phyloP scores from a whole-genome alignment of 1,140 invertebrate species.

The Camponotus pennsylvanicus region DNA sequence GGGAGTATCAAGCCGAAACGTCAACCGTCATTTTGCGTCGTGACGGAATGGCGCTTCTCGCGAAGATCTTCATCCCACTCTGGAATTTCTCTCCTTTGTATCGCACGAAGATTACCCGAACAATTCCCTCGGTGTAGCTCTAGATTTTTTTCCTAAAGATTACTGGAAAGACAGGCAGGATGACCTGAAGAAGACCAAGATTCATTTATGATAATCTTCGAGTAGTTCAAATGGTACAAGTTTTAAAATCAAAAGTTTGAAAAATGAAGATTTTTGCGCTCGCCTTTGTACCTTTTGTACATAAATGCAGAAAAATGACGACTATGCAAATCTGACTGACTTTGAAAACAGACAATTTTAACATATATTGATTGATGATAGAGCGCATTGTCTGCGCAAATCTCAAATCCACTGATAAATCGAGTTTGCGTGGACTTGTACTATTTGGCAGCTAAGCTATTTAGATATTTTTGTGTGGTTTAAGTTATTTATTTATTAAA shows the following conservation, averaged over 20 bases:
- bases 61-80: slow-evolving; percentile 7
- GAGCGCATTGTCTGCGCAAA: too few species aligned
- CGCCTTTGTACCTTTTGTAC: too few species aligned
- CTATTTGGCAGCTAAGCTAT: too few species aligned
- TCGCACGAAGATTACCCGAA: background rate
- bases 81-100: slow-evolving; percentile 48
- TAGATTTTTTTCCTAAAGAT: background rate
- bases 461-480: background rate
- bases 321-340: too few species aligned
- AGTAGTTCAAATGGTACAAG: too few species aligned
- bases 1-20: slow-evolving; percentile 45
- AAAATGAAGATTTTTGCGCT: too few species aligned
- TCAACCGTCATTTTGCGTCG: slow-evolving; percentile 62
- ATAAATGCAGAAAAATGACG: too few species aligned
- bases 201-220: background rate
- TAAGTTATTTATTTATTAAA: background rate
- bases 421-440: too few species aligned
- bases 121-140: background rate
- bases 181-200: background rate
- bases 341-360: too few species aligned
- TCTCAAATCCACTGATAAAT: too few species aligned
- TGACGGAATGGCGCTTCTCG: slow-evolving; percentile 25
- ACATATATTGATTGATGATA: too few species aligned
- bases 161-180: background rate
- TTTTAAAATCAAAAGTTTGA: too few species aligned